Percentiles rank a stretch among this genome's conserved stretches.
phyloP scores from a whole-genome alignment of 2,797 vertebrate species.

The Pseudocheirus occidentalis region DNA sequence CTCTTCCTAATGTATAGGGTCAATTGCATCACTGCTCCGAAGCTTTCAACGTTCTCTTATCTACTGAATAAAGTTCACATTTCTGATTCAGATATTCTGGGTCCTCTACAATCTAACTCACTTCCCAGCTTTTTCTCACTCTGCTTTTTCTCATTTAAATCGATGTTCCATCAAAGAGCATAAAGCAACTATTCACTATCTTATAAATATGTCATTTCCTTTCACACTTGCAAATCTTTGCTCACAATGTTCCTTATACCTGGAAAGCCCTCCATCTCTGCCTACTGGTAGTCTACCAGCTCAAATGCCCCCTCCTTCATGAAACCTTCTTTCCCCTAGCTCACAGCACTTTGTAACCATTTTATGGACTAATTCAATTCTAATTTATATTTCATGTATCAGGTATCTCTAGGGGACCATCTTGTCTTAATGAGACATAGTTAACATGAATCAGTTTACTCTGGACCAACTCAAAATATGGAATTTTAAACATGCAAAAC shows the following conservation, averaged over 20 bases:
- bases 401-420: background rate
- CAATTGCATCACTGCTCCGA: background rate
- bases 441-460: background rate
- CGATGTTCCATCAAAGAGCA: background rate
- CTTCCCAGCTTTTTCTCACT: background rate
- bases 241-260: background rate
- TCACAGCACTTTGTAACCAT: background rate
- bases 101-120: background rate
- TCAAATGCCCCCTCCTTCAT: background rate
- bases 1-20: background rate
- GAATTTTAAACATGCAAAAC: background rate
- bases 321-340: background rate
- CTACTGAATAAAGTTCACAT: background rate
- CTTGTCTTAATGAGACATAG: background rate
- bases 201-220: background rate
- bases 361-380: background rate
- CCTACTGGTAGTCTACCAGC: background rate
- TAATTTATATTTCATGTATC: background rate
- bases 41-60: background rate
- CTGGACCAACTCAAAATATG: background rate
- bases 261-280: background rate
- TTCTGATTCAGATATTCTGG: background rate
- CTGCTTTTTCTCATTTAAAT: background rate
- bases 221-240: background rate
- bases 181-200: background rate